Base-by-base conservation (phyloP, 2,113 vertebrate genomes). In the Mesoclemmys tuberculata region DNA sequence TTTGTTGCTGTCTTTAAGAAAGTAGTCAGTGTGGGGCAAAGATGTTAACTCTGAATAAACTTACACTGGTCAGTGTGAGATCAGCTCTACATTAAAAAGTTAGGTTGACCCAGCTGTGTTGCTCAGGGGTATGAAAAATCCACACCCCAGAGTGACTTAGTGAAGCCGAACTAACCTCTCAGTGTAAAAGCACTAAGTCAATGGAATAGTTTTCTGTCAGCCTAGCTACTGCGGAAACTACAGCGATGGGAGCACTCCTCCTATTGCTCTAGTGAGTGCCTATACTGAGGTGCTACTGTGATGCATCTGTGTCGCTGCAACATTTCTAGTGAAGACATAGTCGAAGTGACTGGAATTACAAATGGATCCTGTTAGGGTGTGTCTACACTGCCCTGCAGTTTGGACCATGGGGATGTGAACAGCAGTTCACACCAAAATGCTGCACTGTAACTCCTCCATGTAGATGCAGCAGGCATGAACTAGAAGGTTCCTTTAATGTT, bases 331-430 rank as follows among this genome's bases (percentile, higher is more conserved):
- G 16, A 52, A 52, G 51, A 52, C 51, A 52, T 52, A 18, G 14
- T 52, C 51, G 18, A 52, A 79, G 64, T 0, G 27, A 46, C 41
- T 84, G 74, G 8, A 86, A 51, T 85, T 81, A 80, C 86, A 83
- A 79, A 90, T 58, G 14, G 12, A 85, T 93, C 91, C 58, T 68
- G 46, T 96, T 96, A 81, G 3, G 51, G 51, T 18, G 48, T 93
- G 84, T 91, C 90, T 85, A 11, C 56, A 58, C 24, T 58, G 56
- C 26, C 19, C 3, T 24, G 14, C 21, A 56, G 22, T 29, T 5
- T 5, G 14, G 51, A 52, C 51, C 4, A 4, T 52, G 14, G 51
- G 51, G 51, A 52, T 52, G 14, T 18, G 46, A 52, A 14, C 51
- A 16, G 16, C 51, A 52, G 51, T 52, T 52, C 16, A 18, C 51